Evolutionary conservation across 2,888 invertebrate species (phyloP).

Genomic region (Chirona hameri): DNA sequence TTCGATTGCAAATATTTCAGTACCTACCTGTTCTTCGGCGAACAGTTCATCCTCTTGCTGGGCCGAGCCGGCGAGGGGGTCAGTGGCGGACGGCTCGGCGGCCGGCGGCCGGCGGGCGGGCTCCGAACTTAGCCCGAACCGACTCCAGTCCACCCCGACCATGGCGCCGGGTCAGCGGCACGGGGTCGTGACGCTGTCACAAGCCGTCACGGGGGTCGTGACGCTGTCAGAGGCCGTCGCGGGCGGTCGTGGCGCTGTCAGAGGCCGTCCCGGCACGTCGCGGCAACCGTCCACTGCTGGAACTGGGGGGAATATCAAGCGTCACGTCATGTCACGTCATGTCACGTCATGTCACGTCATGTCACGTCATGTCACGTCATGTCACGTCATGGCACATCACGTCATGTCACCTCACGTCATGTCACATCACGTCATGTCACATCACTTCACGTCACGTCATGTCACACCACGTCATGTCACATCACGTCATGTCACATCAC

Average conservation of each 20-base stretch:
- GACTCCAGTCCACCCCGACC: conserved; percentile 53
- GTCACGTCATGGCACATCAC: not conserved
- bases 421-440: too few species aligned
- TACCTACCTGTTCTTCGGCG: conserved; percentile 76
- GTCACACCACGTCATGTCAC: too few species aligned
- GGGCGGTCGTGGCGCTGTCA: not conserved
- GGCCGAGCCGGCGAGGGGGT: conserved; percentile 34
- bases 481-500: not conserved
- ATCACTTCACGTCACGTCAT: not conserved
- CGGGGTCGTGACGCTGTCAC: not conserved
- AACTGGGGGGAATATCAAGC: not conserved
- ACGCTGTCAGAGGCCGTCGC: not conserved
- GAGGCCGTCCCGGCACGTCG: not conserved
- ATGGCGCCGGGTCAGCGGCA: not conserved
- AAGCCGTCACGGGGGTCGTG: not conserved
- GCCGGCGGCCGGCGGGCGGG: not conserved
- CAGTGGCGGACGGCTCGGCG: not conserved
- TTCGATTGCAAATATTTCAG: not conserved
- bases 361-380: too few species aligned
- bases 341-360: too few species aligned
- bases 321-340: not conserved
- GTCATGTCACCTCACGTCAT: not conserved
- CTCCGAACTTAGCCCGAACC: conserved; percentile 52
- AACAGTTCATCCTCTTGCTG: conserved; percentile 87
- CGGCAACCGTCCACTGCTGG: not conserved